Percentiles rank a stretch among this genome's conserved stretches.
These are phyloP conservation scores for Aelia acuminata DNA, from an alignment of 2,888 invertebrate species.

Conservation along the genomic window DNA sequence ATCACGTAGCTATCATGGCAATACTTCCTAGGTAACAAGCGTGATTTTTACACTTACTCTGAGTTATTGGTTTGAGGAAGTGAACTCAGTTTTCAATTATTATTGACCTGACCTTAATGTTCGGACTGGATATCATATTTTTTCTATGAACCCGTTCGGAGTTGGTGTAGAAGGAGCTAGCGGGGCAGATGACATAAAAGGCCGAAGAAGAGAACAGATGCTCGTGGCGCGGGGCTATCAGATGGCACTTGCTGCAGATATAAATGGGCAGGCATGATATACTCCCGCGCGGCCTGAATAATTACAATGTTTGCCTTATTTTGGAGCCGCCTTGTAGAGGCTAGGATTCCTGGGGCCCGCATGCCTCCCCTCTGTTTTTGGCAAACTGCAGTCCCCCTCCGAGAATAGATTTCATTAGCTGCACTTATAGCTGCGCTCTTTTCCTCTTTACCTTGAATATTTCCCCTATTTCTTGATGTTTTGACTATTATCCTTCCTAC, in stretches of 20 bases:
- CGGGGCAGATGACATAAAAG: not conserved
- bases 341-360: constrained; percentile 39
- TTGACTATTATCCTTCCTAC: no score
- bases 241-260: constrained; percentile 38
- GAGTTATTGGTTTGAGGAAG: no score
- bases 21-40: no score
- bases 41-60: no score
- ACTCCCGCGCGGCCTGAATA: constrained; percentile 51
- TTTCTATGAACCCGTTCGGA: not conserved
- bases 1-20: no score
- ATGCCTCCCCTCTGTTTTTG: constrained; percentile 41
- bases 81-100: not conserved
- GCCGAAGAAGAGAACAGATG: not conserved
- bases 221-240: not conserved
- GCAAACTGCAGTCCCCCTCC: constrained; percentile 8
- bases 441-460: no score
- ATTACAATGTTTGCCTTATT: constrained; percentile 52
- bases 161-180: not conserved
- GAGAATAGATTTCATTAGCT: constrained; percentile 36
- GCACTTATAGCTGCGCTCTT: constrained; percentile 45
- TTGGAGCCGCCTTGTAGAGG: constrained; percentile 19
- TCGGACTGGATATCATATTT: not conserved
- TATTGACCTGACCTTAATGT: not conserved
- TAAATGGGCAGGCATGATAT: constrained; percentile 47
- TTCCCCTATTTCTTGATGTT: no score